phyloP scores from a whole-genome alignment of 2,797 vertebrate species.

The Sparus aurata region DNA sequence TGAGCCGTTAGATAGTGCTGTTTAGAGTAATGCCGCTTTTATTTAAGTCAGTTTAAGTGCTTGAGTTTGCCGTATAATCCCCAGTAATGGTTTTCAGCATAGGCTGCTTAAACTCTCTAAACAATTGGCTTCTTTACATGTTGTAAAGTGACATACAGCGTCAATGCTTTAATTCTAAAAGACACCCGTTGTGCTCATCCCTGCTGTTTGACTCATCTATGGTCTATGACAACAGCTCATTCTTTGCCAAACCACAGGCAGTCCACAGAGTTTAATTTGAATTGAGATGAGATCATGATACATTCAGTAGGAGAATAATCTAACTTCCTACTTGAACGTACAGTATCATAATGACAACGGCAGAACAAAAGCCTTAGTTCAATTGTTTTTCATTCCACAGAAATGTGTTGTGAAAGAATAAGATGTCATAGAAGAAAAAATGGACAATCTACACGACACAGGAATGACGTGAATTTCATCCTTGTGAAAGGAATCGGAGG shows the following conservation, averaged over 20 bases:
- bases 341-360: conserved; percentile 5
- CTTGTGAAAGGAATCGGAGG: conserved; percentile 18
- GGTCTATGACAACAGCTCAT: conserved; percentile 14
- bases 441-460: conserved; percentile 6
- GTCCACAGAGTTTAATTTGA: conserved; percentile 36
- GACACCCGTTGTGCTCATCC: conserved; percentile 18
- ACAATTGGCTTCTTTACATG: neutral
- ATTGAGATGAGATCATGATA: conserved; percentile 34
- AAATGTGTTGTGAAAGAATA: conserved; percentile 21
- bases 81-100: neutral
- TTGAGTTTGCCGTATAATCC: neutral
- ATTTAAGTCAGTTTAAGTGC: neutral
- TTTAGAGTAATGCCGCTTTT: neutral
- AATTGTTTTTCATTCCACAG: neutral
- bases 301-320: conserved; percentile 25
- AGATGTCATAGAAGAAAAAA: neutral
- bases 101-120: neutral
- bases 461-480: conserved; percentile 19
- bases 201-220: conserved; percentile 23
- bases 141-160: neutral
- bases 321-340: conserved; percentile 8
- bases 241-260: conserved; percentile 29
- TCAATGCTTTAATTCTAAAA: conserved; percentile 17
- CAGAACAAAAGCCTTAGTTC: conserved; percentile 1
- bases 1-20: too few species aligned